Evolutionary conservation across 2,888 invertebrate genomes (phyloP).

Genomic region (Lepidochrysops patricia): DNA sequence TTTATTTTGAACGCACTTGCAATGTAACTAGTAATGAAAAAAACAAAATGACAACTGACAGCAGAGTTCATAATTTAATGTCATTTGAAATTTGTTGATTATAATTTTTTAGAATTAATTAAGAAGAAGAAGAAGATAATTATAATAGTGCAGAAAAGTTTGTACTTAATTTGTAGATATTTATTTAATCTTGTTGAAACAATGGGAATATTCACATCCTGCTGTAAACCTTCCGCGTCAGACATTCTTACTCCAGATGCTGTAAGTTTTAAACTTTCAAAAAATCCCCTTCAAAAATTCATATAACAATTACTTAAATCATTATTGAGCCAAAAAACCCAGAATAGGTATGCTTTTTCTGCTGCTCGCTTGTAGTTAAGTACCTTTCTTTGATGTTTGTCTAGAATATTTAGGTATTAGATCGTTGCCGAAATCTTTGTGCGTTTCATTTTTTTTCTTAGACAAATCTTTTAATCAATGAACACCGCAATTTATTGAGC

Average conservation of each 20-base stretch:
- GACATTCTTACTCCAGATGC: slow-evolving; percentile 74
- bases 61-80: not conserved
- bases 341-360: not conserved
- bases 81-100: slow-evolving; percentile 22
- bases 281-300: not conserved
- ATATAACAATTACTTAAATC: no score
- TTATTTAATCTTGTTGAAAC: slow-evolving; percentile 6
- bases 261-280: slow-evolving; percentile 48
- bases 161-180: slow-evolving; percentile 1
- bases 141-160: no score
- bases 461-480: not conserved
- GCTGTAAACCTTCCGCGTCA: slow-evolving; percentile 71
- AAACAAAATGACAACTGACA: not conserved
- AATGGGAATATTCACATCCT: slow-evolving; percentile 70
- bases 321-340: not conserved
- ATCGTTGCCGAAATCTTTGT: not conserved
- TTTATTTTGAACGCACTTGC: slow-evolving; percentile 20
- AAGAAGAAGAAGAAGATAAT: no score
- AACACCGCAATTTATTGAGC: no score
- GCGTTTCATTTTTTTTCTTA: not conserved
- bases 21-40: slow-evolving; percentile 14
- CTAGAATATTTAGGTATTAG: not conserved
- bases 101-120: no score
- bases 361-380: not conserved
- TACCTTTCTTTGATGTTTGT: not conserved